These are phyloP conservation scores for Andrena haemorrhoa DNA, from an alignment of 2,888 invertebrate species.

Conservation along the genomic window DNA sequence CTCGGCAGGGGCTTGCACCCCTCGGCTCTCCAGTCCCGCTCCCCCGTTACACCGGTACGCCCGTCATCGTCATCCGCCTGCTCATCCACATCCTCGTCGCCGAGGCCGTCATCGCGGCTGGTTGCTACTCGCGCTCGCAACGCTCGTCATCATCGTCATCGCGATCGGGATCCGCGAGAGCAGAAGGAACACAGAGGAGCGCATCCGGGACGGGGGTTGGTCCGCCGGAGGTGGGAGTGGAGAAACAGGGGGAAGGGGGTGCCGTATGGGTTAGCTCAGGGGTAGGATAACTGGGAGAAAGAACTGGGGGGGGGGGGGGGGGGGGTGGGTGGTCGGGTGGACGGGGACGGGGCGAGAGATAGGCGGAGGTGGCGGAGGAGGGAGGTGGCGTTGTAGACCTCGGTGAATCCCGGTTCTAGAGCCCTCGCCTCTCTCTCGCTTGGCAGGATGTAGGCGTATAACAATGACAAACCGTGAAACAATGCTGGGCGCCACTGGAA, in stretches of 20 bases:
- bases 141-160: slow-evolving; percentile 30
- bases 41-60: slow-evolving; percentile 11
- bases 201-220: slow-evolving; percentile 27
- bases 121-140: slow-evolving; percentile 10
- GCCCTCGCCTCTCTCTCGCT: slow-evolving; percentile 70
- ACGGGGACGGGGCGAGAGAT: slow-evolving; percentile 16
- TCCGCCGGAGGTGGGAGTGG: not conserved
- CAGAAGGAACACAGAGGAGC: slow-evolving; percentile 23
- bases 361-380: slow-evolving; percentile 28
- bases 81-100: slow-evolving; percentile 43
- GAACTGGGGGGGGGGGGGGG: slow-evolving; percentile 17
- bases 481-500: slow-evolving; percentile 85
- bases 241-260: not conserved
- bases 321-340: not conserved
- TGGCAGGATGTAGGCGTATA: slow-evolving; percentile 80
- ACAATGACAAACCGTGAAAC: slow-evolving; percentile 85
- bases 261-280: slow-evolving; percentile 31
- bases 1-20: slow-evolving; percentile 15
- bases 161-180: slow-evolving; percentile 32
- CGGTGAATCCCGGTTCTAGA: slow-evolving; percentile 62
- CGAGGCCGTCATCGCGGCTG: slow-evolving; percentile 25
- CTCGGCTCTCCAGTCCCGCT: slow-evolving; percentile 33
- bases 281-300: slow-evolving; percentile 44
- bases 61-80: slow-evolving; percentile 49
- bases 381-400: slow-evolving; percentile 50